phyloP scores from a whole-genome alignment of 2,888 invertebrate genomes.

The Ophraella communa region DNA sequence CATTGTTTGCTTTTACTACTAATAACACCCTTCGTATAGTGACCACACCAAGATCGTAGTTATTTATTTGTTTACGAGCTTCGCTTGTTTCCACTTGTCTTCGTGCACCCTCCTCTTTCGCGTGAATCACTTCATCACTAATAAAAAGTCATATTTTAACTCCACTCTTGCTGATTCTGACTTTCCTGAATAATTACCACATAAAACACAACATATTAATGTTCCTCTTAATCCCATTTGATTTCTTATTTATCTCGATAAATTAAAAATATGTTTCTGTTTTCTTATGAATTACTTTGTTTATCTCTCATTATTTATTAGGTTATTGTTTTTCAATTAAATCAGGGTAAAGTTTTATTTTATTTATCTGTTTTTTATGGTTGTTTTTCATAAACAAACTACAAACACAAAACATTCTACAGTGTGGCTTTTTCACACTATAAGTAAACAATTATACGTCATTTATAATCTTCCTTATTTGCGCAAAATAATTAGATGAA shows the following conservation, averaged over 20 bases:
- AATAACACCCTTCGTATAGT: constrained; percentile 16
- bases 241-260: constrained; percentile 28
- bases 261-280: constrained; percentile 24
- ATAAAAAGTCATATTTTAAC: constrained; percentile 47
- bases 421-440: too few relatives aligned
- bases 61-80: constrained; percentile 49
- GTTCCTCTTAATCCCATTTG: constrained; percentile 30
- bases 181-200: constrained; percentile 40
- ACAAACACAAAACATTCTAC: too few relatives aligned
- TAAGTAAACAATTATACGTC: too few relatives aligned
- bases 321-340: background rate
- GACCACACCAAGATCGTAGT: constrained; percentile 39
- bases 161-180: constrained; percentile 41
- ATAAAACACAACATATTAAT: constrained; percentile 31
- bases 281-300: constrained; percentile 9
- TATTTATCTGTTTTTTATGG: too few relatives aligned
- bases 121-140: constrained; percentile 45
- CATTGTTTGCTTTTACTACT: background rate
- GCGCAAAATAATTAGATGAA: too few relatives aligned
- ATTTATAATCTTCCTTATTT: too few relatives aligned
- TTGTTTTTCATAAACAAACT: too few relatives aligned
- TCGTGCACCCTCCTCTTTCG: constrained; percentile 43
- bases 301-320: background rate
- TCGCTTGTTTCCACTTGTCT: constrained; percentile 40
- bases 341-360: too few relatives aligned